Evolutionary conservation across 2,888 invertebrate genomes (phyloP).

Genomic region (Microlaimidae sp.): DNA sequence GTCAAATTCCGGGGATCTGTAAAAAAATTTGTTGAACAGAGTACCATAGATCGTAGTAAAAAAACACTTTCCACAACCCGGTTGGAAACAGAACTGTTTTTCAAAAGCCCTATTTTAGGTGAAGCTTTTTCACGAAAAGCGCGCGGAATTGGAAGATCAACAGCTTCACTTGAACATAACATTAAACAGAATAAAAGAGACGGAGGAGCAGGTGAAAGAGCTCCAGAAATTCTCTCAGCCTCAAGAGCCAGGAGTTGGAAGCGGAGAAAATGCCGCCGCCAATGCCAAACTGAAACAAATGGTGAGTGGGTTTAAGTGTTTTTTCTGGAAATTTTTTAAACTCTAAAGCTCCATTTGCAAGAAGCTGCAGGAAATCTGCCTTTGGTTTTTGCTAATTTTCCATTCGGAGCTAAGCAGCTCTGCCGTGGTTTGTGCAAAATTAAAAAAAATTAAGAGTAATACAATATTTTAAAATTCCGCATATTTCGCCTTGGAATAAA

Average conservation of each 20-base stretch:
- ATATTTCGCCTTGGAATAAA: too few species aligned
- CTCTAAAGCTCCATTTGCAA: too few species aligned
- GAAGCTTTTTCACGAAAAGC: constrained; percentile 87
- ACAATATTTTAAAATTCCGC: not conserved
- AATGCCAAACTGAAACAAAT: constrained; percentile 98
- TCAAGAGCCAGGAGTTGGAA: constrained; percentile 64
- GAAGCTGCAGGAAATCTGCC: too few species aligned
- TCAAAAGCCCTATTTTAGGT: constrained; percentile 43
- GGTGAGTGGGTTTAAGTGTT: too few species aligned
- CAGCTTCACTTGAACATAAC: constrained; percentile 96
- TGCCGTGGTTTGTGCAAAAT: too few species aligned
- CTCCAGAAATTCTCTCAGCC: constrained; percentile 91
- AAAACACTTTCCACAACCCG: too few species aligned
- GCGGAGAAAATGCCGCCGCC: constrained; percentile 96
- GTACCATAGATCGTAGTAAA: too few species aligned
- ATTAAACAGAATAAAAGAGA: constrained; percentile 93
- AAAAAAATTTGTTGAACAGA: not conserved
- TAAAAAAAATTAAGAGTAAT: not conserved
- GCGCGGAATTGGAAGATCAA: constrained; percentile 93
- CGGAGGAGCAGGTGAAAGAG: constrained; percentile 96
- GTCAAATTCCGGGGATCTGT: too few species aligned
- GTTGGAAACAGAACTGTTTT: too few species aligned
- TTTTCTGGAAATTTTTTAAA: too few species aligned
- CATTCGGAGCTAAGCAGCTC: too few species aligned
- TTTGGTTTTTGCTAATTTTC: too few species aligned